Conservation (phyloP, 2,797 vertebrate species). For the Sternarchorhynchus goeldii region DNA sequence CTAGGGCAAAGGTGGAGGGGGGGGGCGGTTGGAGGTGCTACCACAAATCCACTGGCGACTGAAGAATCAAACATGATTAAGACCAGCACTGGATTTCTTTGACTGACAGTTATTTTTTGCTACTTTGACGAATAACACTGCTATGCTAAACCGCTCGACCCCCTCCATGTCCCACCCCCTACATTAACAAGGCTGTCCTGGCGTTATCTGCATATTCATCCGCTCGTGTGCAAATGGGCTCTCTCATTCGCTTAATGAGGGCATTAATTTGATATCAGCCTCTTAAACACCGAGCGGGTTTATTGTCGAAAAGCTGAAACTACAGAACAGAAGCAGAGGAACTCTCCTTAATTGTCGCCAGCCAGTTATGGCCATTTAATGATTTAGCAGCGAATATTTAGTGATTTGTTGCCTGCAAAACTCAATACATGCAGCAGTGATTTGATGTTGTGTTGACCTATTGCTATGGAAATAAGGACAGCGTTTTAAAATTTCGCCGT, state of each 20-base stretch:
- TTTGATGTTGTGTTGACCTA: background rate
- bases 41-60: too few species aligned
- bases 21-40: too few species aligned
- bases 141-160: constrained; percentile 49
- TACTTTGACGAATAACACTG: constrained; percentile 47
- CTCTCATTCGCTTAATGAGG: constrained; percentile 58
- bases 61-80: constrained; percentile 11
- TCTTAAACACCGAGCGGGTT: constrained; percentile 35
- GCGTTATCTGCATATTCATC: constrained; percentile 55
- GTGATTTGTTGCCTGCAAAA: too few species aligned
- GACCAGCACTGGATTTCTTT: constrained; percentile 8
- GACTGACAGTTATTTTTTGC: constrained; percentile 48
- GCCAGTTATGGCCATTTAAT: background rate
- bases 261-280: constrained; percentile 59
- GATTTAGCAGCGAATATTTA: constrained; percentile 1
- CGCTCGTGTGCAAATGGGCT: constrained; percentile 48
- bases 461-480: background rate
- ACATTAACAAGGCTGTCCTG: constrained; percentile 55
- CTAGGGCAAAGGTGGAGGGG: background rate
- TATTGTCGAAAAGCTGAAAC: constrained; percentile 41
- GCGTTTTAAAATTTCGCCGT: background rate
- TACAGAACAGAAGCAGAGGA: background rate
- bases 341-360: constrained; percentile 1
- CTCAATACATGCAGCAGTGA: background rate
- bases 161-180: constrained; percentile 45